These are phyloP conservation scores for Pogonus chalceus DNA, from an alignment of 1,140 invertebrate genomes.

Conservation along the genomic window DNA sequence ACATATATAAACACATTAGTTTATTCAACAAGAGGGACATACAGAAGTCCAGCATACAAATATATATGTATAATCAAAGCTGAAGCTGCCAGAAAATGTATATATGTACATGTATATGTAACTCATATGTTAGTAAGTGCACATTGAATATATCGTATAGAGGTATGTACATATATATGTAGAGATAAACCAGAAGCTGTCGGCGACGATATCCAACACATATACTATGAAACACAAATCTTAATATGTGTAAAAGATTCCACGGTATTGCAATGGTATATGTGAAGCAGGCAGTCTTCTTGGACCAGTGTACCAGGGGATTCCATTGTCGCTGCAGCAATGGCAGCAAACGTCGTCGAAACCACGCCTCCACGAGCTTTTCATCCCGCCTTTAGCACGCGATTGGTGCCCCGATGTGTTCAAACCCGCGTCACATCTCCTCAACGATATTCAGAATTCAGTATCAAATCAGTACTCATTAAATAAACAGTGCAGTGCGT, in stretches of 20 bases:
- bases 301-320: not conserved
- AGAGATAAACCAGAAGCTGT: too few species aligned
- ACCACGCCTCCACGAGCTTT: constrained; percentile 19
- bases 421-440: constrained; percentile 22
- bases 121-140: too few species aligned
- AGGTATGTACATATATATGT: too few species aligned
- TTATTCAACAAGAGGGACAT: not conserved
- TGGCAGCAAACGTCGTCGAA: constrained; percentile 8
- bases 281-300: too few species aligned
- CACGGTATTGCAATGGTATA: too few species aligned
- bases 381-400: constrained; percentile 14
- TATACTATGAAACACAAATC: not conserved
- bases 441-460: constrained; percentile 36
- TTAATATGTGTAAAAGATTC: not conserved
- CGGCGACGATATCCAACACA: not conserved
- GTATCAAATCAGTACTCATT: constrained; percentile 39
- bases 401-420: constrained; percentile 26
- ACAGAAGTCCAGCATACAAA: too few species aligned
- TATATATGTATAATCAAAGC: too few species aligned
- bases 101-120: too few species aligned
- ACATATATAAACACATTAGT: not conserved
- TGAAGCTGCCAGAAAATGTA: too few species aligned
- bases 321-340: constrained; percentile 8
- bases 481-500: constrained; percentile 38
- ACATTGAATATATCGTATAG: too few species aligned